Evolutionary conservation across 2,888 invertebrate species (phyloP).

Genomic region (Sarcophaga caerulescens): DNA sequence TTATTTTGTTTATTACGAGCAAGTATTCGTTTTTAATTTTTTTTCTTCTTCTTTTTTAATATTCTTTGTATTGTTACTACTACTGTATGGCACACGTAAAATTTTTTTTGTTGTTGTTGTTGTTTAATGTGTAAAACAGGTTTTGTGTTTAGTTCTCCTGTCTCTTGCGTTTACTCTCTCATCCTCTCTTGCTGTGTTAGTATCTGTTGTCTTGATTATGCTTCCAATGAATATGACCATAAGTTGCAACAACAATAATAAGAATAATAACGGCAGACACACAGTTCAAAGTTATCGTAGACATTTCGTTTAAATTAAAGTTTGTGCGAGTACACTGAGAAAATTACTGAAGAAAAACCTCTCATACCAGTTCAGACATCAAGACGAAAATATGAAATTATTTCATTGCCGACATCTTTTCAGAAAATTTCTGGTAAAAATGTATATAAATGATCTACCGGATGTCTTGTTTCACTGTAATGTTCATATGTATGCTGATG

Average conservation of each 20-base stretch:
- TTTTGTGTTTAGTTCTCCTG: slow-evolving; percentile 30
- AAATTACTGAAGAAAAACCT: not conserved
- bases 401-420: too few species aligned
- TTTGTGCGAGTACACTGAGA: slow-evolving; percentile 28
- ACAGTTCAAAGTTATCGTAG: slow-evolving; percentile 66
- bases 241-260: slow-evolving; percentile 43
- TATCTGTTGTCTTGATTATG: slow-evolving; percentile 36
- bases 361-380: too few species aligned
- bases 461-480: too few species aligned
- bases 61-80: slow-evolving; percentile 25
- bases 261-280: slow-evolving; percentile 33
- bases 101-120: slow-evolving; percentile 32
- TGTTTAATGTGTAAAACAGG: slow-evolving; percentile 55
- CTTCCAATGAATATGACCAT: slow-evolving; percentile 43
- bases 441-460: too few species aligned
- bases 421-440: too few species aligned
- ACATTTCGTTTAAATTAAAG: slow-evolving; percentile 59
- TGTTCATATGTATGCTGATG: too few species aligned
- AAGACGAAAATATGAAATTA: too few species aligned
- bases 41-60: not conserved
- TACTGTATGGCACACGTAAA: not conserved
- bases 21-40: slow-evolving; percentile 31
- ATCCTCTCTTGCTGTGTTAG: not conserved
- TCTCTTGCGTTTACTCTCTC: not conserved
- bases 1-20: too few species aligned